These are phyloP conservation scores for Pipa parva DNA, from an alignment of 2,113 vertebrate species.

Conservation along the genomic window DNA sequence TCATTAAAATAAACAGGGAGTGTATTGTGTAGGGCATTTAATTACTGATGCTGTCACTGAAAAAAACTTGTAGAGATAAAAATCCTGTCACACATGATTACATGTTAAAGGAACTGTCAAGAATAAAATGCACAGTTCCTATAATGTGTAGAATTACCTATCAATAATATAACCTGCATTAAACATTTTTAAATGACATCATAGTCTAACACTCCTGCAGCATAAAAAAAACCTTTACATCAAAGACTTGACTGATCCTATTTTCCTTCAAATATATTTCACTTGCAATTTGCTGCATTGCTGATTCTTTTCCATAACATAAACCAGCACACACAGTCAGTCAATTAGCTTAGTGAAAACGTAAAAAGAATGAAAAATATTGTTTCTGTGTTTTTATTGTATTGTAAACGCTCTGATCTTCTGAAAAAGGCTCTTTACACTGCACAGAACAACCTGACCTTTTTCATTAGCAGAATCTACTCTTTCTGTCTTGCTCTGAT, in stretches of 20 bases:
- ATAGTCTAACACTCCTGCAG: too few relatives aligned
- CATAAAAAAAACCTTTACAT: too few relatives aligned
- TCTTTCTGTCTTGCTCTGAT: neutral
- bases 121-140: too few relatives aligned
- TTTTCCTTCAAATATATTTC: slow-evolving; percentile 46
- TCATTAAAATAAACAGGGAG: too few relatives aligned
- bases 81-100: too few relatives aligned
- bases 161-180: too few relatives aligned
- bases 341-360: slow-evolving; percentile 51
- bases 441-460: slow-evolving; percentile 6
- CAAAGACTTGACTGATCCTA: slow-evolving; percentile 3
- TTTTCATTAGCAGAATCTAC: slow-evolving; percentile 15
- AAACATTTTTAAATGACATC: too few relatives aligned
- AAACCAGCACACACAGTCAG: slow-evolving; percentile 53
- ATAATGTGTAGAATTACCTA: too few relatives aligned
- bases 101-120: too few relatives aligned
- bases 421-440: slow-evolving; percentile 33
- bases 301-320: slow-evolving; percentile 58
- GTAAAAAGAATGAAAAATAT: slow-evolving; percentile 52
- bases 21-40: too few relatives aligned
- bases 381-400: slow-evolving; percentile 41
- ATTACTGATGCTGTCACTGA: too few relatives aligned
- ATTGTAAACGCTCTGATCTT: slow-evolving; percentile 33
- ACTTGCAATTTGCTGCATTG: slow-evolving; percentile 66
- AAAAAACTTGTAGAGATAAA: too few relatives aligned